phyloP scores from a whole-genome alignment of 1,140 invertebrate genomes.

The Drosophila melanogaster region DNA sequence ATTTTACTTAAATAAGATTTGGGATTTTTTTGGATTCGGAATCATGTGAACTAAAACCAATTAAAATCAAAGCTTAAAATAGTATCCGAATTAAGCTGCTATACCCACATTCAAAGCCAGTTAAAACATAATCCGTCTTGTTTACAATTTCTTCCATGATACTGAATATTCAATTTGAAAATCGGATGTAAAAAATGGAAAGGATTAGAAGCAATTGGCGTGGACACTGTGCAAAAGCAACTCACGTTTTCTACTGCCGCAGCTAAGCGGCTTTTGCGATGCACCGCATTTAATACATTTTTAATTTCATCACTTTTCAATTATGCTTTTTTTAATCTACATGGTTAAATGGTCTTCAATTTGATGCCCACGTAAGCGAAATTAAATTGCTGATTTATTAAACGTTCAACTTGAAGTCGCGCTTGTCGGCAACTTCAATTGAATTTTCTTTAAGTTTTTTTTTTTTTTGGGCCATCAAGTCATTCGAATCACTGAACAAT shows the following conservation, averaged over 20 bases:
- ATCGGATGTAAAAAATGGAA: neutral
- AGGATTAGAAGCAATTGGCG: conserved; percentile 28
- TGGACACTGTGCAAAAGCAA: conserved; percentile 21
- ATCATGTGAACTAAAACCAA: neutral
- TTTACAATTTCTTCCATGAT: neutral
- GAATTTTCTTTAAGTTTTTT: conserved; percentile 41
- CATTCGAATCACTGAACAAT: conserved; percentile 24
- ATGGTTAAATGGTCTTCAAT: neutral
- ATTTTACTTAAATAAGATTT: too few relatives aligned
- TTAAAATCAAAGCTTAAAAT: neutral
- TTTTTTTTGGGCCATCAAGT: conserved; percentile 9
- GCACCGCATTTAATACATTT: conserved; percentile 44
- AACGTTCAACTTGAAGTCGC: conserved; percentile 6
- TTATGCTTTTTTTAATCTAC: conserved; percentile 20
- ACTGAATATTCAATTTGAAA: neutral
- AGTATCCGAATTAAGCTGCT: neutral
- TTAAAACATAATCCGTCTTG: conserved; percentile 10
- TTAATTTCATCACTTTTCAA: conserved; percentile 50
- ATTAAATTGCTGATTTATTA: conserved; percentile 25
- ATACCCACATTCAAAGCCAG: neutral
- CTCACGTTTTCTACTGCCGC: conserved; percentile 18
- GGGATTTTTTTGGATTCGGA: too few relatives aligned
- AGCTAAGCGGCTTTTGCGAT: conserved; percentile 47
- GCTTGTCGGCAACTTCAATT: conserved; percentile 7
- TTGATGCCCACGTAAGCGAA: conserved; percentile 16